phyloP scores from a whole-genome alignment of 1,140 invertebrate genomes.

The Aphaenogaster ashmeadi region DNA sequence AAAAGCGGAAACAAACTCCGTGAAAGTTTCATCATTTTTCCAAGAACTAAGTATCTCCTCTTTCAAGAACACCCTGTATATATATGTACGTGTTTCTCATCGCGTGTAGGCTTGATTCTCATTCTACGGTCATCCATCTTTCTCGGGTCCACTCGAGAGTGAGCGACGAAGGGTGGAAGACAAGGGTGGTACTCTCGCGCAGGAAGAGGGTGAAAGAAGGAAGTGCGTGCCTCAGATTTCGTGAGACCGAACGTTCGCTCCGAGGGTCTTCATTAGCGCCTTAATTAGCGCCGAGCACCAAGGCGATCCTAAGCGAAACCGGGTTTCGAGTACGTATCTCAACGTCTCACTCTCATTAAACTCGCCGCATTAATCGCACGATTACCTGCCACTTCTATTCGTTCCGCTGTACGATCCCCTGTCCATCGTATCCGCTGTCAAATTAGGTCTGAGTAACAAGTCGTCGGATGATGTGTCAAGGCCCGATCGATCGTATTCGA shows the following conservation, averaged over 20 bases:
- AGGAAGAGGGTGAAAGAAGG: constrained; percentile 57
- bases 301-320: constrained; percentile 59
- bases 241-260: constrained; percentile 56
- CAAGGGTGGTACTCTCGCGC: constrained; percentile 9
- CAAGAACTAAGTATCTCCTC: not conserved
- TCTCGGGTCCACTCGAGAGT: constrained; percentile 45
- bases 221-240: constrained; percentile 59
- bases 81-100: constrained; percentile 57
- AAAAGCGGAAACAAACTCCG: not conserved
- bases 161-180: constrained; percentile 34
- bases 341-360: constrained; percentile 67
- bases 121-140: constrained; percentile 60
- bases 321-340: constrained; percentile 31
- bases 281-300: constrained; percentile 68
- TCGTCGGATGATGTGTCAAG: constrained; percentile 17
- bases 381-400: constrained; percentile 10
- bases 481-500: constrained; percentile 31
- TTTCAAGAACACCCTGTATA: constrained; percentile 38
- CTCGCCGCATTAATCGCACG: constrained; percentile 61
- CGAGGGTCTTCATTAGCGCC: constrained; percentile 70
- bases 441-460: constrained; percentile 54
- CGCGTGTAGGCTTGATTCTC: constrained; percentile 66
- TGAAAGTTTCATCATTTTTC: not conserved
- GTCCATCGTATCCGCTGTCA: constrained; percentile 52
- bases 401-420: not conserved